A percentile compares a stretch with the other conserved stretches of the same genome.
phyloP scores from a whole-genome alignment of 2,888 invertebrate genomes.

The Neria commutata region DNA sequence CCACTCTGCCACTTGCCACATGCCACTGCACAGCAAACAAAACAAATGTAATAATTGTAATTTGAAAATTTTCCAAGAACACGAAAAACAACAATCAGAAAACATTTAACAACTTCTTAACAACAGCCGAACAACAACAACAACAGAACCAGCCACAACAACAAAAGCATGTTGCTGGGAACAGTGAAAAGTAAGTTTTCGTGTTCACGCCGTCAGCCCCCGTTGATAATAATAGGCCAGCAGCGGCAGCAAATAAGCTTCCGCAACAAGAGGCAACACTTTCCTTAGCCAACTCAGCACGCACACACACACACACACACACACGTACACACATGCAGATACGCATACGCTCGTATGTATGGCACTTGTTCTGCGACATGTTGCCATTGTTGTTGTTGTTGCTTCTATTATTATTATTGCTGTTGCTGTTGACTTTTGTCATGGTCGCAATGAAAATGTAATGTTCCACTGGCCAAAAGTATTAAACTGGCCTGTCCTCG shows the following conservation, averaged over 20 bases:
- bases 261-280: background rate
- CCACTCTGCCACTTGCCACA: no score
- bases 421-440: background rate
- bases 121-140: no score
- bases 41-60: conserved; percentile 38
- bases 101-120: conserved; percentile 49
- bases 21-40: background rate
- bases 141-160: no score
- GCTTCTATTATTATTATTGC: background rate
- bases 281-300: no score
- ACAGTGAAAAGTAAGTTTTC: background rate
- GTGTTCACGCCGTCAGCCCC: background rate
- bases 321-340: background rate
- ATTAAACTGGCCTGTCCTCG: no score
- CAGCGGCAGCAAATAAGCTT: background rate
- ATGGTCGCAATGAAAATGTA: background rate
- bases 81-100: conserved; percentile 57
- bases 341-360: background rate
- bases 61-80: conserved; percentile 36
- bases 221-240: background rate
- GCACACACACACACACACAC: background rate
- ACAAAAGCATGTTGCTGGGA: background rate
- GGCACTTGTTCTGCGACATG: background rate
- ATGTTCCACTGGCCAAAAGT: no score
- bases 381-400: background rate